phyloP scores from a whole-genome alignment of 2,113 vertebrate genomes.

The Mustela lutreola region DNA sequence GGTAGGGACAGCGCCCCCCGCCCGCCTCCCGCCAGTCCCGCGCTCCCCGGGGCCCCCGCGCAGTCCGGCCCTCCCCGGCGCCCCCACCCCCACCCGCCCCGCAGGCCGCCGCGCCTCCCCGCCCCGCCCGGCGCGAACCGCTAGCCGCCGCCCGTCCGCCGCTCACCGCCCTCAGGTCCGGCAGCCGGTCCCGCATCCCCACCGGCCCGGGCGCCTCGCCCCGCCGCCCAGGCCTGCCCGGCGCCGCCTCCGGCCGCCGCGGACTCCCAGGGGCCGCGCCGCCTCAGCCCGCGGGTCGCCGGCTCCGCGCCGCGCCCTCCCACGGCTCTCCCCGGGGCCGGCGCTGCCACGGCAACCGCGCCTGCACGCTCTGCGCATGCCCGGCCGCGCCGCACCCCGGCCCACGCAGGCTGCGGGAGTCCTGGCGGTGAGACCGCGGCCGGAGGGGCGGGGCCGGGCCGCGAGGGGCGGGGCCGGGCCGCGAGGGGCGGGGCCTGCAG shows the following conservation, averaged over 20 bases:
- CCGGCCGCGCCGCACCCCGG: not conserved
- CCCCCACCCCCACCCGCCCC: fast-evolving
- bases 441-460: not conserved
- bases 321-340: constrained; percentile 49
- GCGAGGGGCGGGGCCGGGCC: not conserved
- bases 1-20: too few species aligned
- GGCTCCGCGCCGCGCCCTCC: not conserved
- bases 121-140: not conserved
- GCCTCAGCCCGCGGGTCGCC: not conserved
- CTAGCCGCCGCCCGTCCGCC: not conserved
- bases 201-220: not conserved
- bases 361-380: constrained; percentile 73
- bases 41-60: fast-evolving
- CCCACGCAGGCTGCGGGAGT: not conserved
- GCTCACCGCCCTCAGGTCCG: constrained; percentile 92
- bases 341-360: constrained; percentile 78
- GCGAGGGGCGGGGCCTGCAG: too few species aligned
- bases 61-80: not conserved
- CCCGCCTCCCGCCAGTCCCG: not conserved
- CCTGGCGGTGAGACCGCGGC: not conserved
- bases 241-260: not conserved
- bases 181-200: constrained; percentile 94
- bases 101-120: too few species aligned
- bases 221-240: constrained; percentile 17
- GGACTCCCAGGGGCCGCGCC: not conserved